Evolutionary conservation across 92 coral and sea anemone genomes (phyloP).

Genomic region (Epizoanthus illoricatus): DNA sequence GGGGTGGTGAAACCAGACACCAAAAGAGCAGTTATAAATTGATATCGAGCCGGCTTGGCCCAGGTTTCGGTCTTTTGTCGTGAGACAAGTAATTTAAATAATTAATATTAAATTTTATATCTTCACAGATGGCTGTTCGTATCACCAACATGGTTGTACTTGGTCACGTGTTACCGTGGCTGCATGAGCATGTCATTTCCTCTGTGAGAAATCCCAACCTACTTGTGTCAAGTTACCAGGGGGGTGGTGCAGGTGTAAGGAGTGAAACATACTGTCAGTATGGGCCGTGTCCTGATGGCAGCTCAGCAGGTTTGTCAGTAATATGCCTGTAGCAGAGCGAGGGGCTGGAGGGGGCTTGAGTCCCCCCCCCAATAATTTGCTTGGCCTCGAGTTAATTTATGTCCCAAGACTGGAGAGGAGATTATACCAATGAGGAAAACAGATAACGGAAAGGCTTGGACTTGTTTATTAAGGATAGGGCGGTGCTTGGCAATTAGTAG

Average conservation of each 20-base stretch:
- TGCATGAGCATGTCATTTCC: slow-evolving; percentile 55
- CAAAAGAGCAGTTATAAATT: too few relatives aligned
- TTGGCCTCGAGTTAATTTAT: too few relatives aligned
- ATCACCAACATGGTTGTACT: slow-evolving; percentile 64
- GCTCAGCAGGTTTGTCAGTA: slow-evolving; percentile 33
- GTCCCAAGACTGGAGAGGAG: too few relatives aligned
- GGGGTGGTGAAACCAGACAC: too few relatives aligned
- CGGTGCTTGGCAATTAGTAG: too few relatives aligned
- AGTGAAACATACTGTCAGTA: slow-evolving; percentile 75
- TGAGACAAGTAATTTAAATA: background rate
- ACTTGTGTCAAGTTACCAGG: slow-evolving; percentile 39
- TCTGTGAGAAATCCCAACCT: slow-evolving; percentile 53
- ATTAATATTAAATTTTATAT: background rate
- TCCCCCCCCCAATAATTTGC: too few relatives aligned
- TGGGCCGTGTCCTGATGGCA: slow-evolving; percentile 81
- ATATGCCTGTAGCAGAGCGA: background rate
- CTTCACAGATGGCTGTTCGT: slow-evolving; percentile 84
- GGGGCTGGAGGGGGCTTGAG: too few relatives aligned
- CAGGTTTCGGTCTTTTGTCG: too few relatives aligned
- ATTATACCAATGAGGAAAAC: too few relatives aligned
- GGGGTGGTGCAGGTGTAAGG: slow-evolving; percentile 29
- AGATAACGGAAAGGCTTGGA: too few relatives aligned
- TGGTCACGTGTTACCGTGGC: slow-evolving; percentile 61
- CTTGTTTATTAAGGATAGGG: too few relatives aligned
- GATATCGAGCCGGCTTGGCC: too few relatives aligned